Conservation (phyloP, 2,888 invertebrate species). For the Gisinianus flammeolus region DNA sequence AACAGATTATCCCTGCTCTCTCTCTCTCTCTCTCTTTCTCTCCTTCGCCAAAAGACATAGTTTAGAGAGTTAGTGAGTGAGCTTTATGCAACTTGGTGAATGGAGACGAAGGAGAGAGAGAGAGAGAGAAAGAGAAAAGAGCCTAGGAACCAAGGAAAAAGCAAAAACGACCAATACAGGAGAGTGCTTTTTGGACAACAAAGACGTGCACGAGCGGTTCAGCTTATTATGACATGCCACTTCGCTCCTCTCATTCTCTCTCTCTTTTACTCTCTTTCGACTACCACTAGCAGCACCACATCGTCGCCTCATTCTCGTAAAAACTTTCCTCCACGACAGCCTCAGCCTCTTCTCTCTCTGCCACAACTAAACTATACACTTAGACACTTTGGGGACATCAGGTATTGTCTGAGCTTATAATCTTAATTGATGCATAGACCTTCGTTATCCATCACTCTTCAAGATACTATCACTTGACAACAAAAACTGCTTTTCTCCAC, state of each 20-base stretch:
- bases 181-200: slow-evolving; percentile 55
- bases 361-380: slow-evolving; percentile 30
- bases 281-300: background rate
- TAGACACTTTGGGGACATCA: slow-evolving; percentile 41
- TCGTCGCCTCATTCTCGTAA: background rate
- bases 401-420: slow-evolving; percentile 56
- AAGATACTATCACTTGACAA: slow-evolving; percentile 50
- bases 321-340: slow-evolving; percentile 10
- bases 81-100: background rate
- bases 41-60: background rate
- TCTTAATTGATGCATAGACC: slow-evolving; percentile 55
- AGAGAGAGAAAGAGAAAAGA: slow-evolving; percentile 4
- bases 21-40: no score
- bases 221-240: slow-evolving; percentile 46
- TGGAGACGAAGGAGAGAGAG: background rate
- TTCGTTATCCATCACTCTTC: slow-evolving; percentile 53
- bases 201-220: slow-evolving; percentile 39
- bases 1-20: slow-evolving; percentile 48
- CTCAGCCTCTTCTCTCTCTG: background rate
- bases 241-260: slow-evolving; percentile 23
- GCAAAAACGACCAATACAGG: slow-evolving; percentile 51
- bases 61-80: background rate
- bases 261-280: slow-evolving; percentile 19
- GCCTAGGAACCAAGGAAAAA: slow-evolving; percentile 8
- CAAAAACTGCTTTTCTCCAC: slow-evolving; percentile 42